phyloP scores from a whole-genome alignment of 2,888 invertebrate genomes.

The Hirtodrosophila trivittata region DNA sequence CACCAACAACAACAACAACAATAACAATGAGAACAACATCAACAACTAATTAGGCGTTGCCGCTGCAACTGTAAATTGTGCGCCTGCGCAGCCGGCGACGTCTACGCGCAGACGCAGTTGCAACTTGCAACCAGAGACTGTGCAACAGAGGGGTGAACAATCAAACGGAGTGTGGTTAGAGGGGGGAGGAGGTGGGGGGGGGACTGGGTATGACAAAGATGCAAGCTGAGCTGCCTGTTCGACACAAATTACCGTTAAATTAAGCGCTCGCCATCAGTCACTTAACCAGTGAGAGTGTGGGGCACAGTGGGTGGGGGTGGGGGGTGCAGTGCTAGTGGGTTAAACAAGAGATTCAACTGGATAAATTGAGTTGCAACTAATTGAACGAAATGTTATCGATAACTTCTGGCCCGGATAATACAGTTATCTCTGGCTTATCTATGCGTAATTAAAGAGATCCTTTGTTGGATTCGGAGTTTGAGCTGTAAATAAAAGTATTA shows the following conservation, averaged over 20 bases:
- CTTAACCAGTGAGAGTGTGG: slow-evolving; percentile 26
- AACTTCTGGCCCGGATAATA: too few species aligned
- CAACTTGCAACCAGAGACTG: slow-evolving; percentile 30
- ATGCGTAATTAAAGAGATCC: too few species aligned
- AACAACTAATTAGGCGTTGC: slow-evolving; percentile 66
- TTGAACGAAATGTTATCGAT: too few species aligned
- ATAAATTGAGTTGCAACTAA: too few species aligned
- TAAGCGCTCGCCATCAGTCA: slow-evolving; percentile 60
- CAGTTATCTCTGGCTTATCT: too few species aligned
- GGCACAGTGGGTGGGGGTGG: too few species aligned
- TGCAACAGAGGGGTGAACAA: slow-evolving; percentile 12
- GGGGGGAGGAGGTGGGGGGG: neutral
- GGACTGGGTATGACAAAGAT: slow-evolving; percentile 26
- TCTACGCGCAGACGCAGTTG: slow-evolving; percentile 36
- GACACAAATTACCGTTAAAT: slow-evolving; percentile 73
- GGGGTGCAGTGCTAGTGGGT: neutral
- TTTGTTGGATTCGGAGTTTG: neutral
- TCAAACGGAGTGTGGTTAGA: neutral
- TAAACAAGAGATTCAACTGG: neutral
- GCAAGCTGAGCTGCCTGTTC: slow-evolving; percentile 43
- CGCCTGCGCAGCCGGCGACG: slow-evolving; percentile 41
- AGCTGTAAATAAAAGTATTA: slow-evolving; percentile 14
- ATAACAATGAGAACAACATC: slow-evolving; percentile 20
- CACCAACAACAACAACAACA: slow-evolving; percentile 33
- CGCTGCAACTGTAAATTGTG: slow-evolving; percentile 64